phyloP scores from a whole-genome alignment of 2,888 invertebrate genomes.

The Sycophila texana region DNA sequence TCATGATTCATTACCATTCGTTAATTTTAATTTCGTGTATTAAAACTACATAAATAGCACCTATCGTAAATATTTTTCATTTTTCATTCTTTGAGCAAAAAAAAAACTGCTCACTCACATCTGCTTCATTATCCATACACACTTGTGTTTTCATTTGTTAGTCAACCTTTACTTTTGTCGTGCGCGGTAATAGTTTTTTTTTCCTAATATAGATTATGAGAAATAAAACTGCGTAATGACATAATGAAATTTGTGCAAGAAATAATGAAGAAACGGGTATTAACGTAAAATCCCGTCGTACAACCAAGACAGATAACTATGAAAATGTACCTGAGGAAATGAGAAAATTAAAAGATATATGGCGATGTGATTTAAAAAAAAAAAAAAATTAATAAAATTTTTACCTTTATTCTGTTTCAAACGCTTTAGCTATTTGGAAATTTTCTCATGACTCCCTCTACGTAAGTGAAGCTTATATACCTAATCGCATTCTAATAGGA shows the following conservation, averaged over 20 bases:
- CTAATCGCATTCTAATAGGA: conserved; percentile 33
- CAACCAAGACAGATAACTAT: not conserved
- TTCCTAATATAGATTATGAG: no score
- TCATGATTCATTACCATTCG: no score
- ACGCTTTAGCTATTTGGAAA: not conserved
- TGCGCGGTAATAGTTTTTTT: no score
- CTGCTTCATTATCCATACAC: no score
- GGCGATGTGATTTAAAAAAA: not conserved
- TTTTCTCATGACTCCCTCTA: conserved; percentile 10
- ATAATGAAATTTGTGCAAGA: not conserved
- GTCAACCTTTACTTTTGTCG: no score
- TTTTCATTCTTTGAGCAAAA: not conserved
- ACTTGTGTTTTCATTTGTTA: no score
- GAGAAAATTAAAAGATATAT: conserved; percentile 16
- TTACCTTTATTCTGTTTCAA: not conserved
- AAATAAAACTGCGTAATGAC: not conserved
- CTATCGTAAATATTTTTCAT: conserved; percentile 12
- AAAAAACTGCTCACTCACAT: not conserved
- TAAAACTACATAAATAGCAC: conserved; percentile 48
- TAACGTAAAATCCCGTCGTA: not conserved
- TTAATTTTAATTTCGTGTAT: not conserved
- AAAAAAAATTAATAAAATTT: not conserved
- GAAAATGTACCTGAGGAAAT: not conserved
- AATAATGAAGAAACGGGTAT: not conserved
- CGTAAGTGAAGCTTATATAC: conserved; percentile 8